Evolutionary conservation across 2,888 invertebrate species (phyloP), one percentile per base, ranked within the genome.

Genomic region (Sinodicranocentrus sp.): DNA sequence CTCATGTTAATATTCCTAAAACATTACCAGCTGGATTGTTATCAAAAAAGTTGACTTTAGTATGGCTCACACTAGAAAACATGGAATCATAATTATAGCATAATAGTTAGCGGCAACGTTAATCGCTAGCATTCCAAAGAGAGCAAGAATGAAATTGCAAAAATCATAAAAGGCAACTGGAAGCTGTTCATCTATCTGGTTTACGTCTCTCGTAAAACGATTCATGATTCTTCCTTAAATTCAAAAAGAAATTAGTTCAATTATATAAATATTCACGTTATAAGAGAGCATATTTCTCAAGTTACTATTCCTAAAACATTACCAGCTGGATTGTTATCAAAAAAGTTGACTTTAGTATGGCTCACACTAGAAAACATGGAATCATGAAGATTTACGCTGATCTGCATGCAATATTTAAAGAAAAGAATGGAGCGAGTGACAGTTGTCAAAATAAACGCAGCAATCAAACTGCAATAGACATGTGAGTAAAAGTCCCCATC

Each of bases 281-380:
- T 10, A 6, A 6, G 33, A 33, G 5, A 6, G 33, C 33, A 33
- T 33, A 33, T 33, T 33, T 6, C 10, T 6, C 33, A 10, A 6
- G 33, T 33, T 33, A 33, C 3, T 33, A 6, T 33, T 33, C 10
- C 10, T 33, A 33, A 33, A 33, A 33, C 10, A 33, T 33, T 13
- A 57, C 57, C 87, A 19, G 86, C 86, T 0, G 87, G 85, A 70
- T 85, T 88, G n/a, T 86, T 80, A 82, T 88, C 87, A 57, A 85
- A 88, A 39, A 88, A 88, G 44, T 90, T 88, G 10, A 91, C 90
- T 1, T 91, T 90, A n/a, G 91, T 90, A 68, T 91, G 85, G 13
- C 92, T 89, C 33, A 92, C 89, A 44, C 90, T 89, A 5, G 88
- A 65, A 88, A 92, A 92, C 92, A 92, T 92, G 19, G 71, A 88